Conservation (phyloP, 2,888 invertebrate species). For the Diogma glabrata region DNA sequence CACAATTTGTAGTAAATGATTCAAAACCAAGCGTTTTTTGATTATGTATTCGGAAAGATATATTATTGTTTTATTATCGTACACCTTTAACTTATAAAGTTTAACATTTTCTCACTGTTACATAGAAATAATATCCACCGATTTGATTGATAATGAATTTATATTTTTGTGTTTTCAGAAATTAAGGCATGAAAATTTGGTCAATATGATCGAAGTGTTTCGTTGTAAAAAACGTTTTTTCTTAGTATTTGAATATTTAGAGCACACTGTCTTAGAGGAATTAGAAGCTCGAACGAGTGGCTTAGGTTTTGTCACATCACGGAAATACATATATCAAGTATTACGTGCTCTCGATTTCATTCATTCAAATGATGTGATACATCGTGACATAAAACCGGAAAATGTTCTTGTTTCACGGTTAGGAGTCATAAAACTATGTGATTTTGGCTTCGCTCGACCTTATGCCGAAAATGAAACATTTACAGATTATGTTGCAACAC, state of each 20-base stretch:
- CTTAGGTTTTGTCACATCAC: slow-evolving; percentile 58
- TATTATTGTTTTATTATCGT: no score
- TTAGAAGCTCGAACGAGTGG: slow-evolving; percentile 60
- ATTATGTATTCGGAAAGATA: no score
- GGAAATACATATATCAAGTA: slow-evolving; percentile 70
- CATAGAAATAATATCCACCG: no score
- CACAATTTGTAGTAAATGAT: no score
- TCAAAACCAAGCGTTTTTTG: no score
- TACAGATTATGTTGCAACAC: slow-evolving; percentile 82
- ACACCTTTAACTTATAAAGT: no score
- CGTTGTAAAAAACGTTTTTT: slow-evolving; percentile 72
- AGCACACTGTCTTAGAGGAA: slow-evolving; percentile 75
- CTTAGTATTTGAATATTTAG: slow-evolving; percentile 78
- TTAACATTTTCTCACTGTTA: no score
- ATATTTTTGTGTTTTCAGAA: slow-evolving; percentile 42
- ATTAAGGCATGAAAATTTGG: slow-evolving; percentile 77
- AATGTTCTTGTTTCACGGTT: slow-evolving; percentile 70
- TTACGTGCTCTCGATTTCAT: slow-evolving; percentile 72
- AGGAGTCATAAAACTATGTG: slow-evolving; percentile 81
- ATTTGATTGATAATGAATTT: no score
- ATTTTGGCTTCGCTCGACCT: slow-evolving; percentile 76
- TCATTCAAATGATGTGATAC: slow-evolving; percentile 75
- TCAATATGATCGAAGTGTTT: slow-evolving; percentile 81
- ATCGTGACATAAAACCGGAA: slow-evolving; percentile 82
- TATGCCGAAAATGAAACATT: slow-evolving; percentile 64